phyloP scores from a whole-genome alignment of 2,888 invertebrate species.

The Athalia circularis region DNA sequence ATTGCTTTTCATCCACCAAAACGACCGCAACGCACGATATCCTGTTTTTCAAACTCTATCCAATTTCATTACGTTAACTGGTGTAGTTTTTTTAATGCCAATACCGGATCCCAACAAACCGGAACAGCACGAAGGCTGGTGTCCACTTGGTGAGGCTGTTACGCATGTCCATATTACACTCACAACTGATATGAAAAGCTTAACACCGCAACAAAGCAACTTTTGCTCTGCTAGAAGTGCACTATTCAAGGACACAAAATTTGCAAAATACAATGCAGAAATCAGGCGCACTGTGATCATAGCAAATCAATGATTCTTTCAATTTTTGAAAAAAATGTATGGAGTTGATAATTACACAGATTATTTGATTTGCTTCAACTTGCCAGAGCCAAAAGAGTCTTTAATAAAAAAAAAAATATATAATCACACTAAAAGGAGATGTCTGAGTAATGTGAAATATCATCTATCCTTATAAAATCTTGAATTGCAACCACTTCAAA shows the following conservation, averaged over 20 bases:
- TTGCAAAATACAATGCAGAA: not conserved
- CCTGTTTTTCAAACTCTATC: slow-evolving; percentile 46
- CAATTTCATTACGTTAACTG: slow-evolving; percentile 66
- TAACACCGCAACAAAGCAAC: slow-evolving; percentile 11
- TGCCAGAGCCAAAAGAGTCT: not conserved
- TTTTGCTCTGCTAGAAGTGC: not conserved
- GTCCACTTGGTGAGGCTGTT: slow-evolving; percentile 85
- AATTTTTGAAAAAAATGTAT: not conserved
- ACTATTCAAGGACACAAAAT: slow-evolving; percentile 14
- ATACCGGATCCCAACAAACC: slow-evolving; percentile 91
- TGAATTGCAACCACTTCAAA: slow-evolving; percentile 12
- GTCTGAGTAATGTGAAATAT: slow-evolving; percentile 42
- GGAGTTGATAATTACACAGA: slow-evolving; percentile 7
- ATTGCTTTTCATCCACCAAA: slow-evolving; percentile 56
- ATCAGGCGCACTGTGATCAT: slow-evolving; percentile 25
- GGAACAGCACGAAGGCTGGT: slow-evolving; percentile 93
- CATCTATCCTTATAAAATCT: slow-evolving; percentile 48
- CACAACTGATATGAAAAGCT: slow-evolving; percentile 38
- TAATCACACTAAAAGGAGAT: slow-evolving; percentile 1
- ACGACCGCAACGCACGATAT: slow-evolving; percentile 22
- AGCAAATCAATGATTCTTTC: not conserved
- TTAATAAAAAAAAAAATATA: not conserved
- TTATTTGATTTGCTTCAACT: slow-evolving; percentile 5
- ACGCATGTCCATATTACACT: slow-evolving; percentile 58
- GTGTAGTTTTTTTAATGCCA: slow-evolving; percentile 79